These are phyloP conservation scores for Asobara japonica DNA, from an alignment of 1,140 invertebrate genomes.

Conservation along the genomic window DNA sequence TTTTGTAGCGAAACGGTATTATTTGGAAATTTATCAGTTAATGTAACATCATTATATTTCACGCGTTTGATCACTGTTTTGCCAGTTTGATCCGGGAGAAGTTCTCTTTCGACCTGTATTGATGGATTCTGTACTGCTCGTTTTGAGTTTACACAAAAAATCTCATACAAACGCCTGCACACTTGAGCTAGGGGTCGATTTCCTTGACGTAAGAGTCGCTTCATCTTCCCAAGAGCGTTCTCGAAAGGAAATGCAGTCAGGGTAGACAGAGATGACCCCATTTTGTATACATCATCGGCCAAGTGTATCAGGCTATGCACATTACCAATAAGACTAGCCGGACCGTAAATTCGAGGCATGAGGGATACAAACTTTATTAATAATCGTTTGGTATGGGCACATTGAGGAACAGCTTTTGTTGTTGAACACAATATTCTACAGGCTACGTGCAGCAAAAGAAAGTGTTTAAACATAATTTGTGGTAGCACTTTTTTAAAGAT, in stretches of 20 bases:
- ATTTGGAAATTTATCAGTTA: constrained; percentile 18
- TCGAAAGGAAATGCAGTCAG: constrained; percentile 10
- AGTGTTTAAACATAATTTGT: background rate
- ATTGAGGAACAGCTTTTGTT: background rate
- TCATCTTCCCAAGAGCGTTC: constrained; percentile 11
- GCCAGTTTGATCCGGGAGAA: background rate
- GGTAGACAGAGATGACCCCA: background rate
- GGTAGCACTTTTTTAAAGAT: constrained; percentile 18
- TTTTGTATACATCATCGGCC: constrained; percentile 1
- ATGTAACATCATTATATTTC: background rate
- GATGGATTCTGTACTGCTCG: background rate
- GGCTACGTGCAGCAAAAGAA: constrained; percentile 8
- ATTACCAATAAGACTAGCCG: background rate
- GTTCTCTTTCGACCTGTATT: background rate
- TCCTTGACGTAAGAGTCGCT: background rate
- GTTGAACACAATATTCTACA: constrained; percentile 12
- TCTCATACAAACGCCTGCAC: constrained; percentile 19
- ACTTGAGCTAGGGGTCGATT: constrained; percentile 10
- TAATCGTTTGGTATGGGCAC: background rate
- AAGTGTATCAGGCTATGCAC: background rate
- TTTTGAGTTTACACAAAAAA: background rate
- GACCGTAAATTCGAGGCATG: background rate
- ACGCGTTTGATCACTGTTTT: background rate
- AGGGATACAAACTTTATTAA: background rate
- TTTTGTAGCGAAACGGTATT: constrained; percentile 24